Conservation (phyloP, 1,140 invertebrate species). For the Drosophila ficusphila region DNA sequence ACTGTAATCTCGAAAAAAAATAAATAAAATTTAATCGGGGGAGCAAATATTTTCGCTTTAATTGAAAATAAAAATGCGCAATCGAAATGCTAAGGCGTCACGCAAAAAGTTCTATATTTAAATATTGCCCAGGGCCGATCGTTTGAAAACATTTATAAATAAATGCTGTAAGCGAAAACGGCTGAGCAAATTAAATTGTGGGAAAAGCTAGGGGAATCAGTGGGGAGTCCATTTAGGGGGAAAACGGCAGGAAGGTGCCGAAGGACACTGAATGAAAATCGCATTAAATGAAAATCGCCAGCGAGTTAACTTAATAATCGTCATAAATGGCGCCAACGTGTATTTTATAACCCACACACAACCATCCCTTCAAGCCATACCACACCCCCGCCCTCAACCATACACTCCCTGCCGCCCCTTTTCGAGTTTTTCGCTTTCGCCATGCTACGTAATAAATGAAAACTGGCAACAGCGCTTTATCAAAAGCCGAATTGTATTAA, state of each 20-base stretch:
- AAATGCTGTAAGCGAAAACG: conserved; percentile 29
- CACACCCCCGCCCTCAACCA: background rate
- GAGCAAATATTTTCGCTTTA: conserved; percentile 39
- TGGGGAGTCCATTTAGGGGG: no score
- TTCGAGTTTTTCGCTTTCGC: conserved; percentile 54
- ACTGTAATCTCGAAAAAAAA: conserved; percentile 33
- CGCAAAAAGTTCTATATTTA: conserved; percentile 70
- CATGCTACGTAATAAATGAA: conserved; percentile 75
- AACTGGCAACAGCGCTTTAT: conserved; percentile 54
- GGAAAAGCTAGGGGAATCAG: conserved; percentile 1
- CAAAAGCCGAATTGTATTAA: conserved; percentile 65
- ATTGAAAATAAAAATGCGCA: conserved; percentile 46
- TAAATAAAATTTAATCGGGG: conserved; percentile 30
- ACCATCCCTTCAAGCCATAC: background rate
- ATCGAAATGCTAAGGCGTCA: conserved; percentile 59
- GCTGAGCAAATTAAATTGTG: conserved; percentile 3
- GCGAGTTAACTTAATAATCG: conserved; percentile 60
- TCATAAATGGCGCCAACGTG: conserved; percentile 69
- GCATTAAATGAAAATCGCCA: conserved; percentile 44
- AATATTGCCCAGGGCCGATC: conserved; percentile 31
- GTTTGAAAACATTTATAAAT: conserved; percentile 63
- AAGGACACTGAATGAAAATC: conserved; percentile 37
- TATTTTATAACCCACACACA: background rate
- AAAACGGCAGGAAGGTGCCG: background rate
- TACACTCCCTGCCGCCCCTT: background rate